Percentiles rank a stretch among this genome's conserved stretches.
Evolutionary conservation across 2,888 invertebrate species (phyloP).

Genomic region (Augiades crinisus): DNA sequence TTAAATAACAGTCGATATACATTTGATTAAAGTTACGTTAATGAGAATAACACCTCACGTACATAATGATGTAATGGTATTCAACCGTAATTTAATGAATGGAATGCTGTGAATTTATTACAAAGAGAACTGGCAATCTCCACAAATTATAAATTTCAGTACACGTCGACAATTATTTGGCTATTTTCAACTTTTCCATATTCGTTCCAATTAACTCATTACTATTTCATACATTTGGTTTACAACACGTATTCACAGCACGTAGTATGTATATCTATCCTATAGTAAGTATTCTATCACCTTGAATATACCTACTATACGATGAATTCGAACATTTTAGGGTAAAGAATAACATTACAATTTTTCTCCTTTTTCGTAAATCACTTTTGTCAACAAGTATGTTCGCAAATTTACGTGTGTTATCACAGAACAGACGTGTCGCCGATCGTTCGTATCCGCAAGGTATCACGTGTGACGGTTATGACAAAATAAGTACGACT

Average conservation of each 20-base stretch:
- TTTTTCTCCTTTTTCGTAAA: neutral
- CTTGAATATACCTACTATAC: no score
- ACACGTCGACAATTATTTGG: neutral
- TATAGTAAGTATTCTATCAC: no score
- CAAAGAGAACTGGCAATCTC: neutral
- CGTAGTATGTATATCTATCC: no score
- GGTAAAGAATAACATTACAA: neutral
- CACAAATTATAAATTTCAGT: neutral
- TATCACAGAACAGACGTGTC: slow-evolving; percentile 7
- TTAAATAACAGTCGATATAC: neutral
- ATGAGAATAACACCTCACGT: neutral
- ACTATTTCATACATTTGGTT: no score
- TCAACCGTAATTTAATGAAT: neutral
- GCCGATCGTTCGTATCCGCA: slow-evolving; percentile 27
- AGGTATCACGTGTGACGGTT: slow-evolving; percentile 40
- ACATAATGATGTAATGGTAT: neutral
- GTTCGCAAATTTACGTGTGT: slow-evolving; percentile 20
- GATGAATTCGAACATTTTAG: no score
- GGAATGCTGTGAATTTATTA: neutral
- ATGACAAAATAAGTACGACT: slow-evolving; percentile 54
- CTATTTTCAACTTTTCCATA: neutral
- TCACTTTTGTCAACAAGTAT: neutral
- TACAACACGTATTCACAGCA: no score
- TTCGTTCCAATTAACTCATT: no score
- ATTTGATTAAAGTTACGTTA: neutral